Percentiles rank a stretch among this genome's conserved stretches.
Conservation (phyloP, 2,888 invertebrate genomes). For the Perizoma affinitatum region DNA sequence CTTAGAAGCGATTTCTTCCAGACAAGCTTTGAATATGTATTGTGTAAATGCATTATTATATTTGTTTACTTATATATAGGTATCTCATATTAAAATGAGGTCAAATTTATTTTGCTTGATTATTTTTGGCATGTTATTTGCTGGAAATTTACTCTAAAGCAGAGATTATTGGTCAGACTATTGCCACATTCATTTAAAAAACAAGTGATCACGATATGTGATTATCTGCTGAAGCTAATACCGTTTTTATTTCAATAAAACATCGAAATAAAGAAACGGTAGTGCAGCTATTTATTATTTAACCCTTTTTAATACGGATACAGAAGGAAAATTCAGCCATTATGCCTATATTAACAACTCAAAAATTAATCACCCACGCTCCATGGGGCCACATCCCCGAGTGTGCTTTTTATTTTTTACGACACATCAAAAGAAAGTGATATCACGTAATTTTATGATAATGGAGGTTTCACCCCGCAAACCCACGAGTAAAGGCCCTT, state of each 20-base stretch:
- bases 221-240: too few species aligned
- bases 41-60: slow-evolving; percentile 46
- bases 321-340: slow-evolving; percentile 1
- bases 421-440: slow-evolving; percentile 82
- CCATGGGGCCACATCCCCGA: slow-evolving; percentile 13
- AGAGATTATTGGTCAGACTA: too few species aligned
- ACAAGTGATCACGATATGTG: too few species aligned
- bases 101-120: slow-evolving; percentile 7
- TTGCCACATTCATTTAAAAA: too few species aligned
- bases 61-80: slow-evolving; percentile 42
- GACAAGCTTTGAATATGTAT: slow-evolving; percentile 19
- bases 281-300: too few species aligned
- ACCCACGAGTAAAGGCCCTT: slow-evolving; percentile 49
- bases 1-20: too few species aligned
- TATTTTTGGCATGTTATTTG: slow-evolving; percentile 1
- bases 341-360: slow-evolving; percentile 11
- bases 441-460: slow-evolving; percentile 81
- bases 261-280: too few species aligned
- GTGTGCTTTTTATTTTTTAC: slow-evolving; percentile 48
- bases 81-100: slow-evolving; percentile 35
- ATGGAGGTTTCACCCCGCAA: slow-evolving; percentile 69
- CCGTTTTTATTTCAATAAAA: too few species aligned
- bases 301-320: not conserved
- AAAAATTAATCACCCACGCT: slow-evolving; percentile 14
- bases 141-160: not conserved